These are phyloP conservation scores for Amblyjoppa fuscipennis DNA, from an alignment of 2,888 invertebrate genomes.

Conservation along the genomic window DNA sequence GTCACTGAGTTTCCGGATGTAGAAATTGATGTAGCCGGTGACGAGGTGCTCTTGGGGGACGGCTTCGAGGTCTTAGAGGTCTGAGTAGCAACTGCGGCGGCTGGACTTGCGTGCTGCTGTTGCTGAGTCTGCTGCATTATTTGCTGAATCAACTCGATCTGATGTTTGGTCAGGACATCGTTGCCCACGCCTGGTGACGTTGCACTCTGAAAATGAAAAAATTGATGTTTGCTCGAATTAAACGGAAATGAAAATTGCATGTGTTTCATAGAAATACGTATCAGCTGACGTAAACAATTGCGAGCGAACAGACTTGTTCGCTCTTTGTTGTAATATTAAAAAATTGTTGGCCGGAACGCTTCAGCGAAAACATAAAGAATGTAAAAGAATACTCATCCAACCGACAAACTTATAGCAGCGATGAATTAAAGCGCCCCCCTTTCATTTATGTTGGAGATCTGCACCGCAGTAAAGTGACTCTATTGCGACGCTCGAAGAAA, in stretches of 20 bases:
- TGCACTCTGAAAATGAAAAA: slow-evolving; percentile 83
- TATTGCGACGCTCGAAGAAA: background rate
- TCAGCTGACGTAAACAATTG: background rate
- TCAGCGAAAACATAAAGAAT: background rate
- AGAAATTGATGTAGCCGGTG: slow-evolving; percentile 75
- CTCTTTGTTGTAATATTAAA: background rate
- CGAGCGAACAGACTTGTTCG: background rate
- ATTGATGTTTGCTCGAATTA: slow-evolving; percentile 53
- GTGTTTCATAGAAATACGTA: background rate
- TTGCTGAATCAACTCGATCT: slow-evolving; percentile 91
- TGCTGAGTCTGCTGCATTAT: slow-evolving; percentile 91
- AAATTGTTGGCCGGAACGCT: background rate
- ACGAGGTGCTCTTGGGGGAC: slow-evolving; percentile 80
- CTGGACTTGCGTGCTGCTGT: slow-evolving; percentile 74
- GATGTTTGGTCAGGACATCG: slow-evolving; percentile 90
- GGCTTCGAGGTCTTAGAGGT: slow-evolving; percentile 83
- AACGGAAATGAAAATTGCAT: background rate
- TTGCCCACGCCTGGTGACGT: slow-evolving; percentile 86
- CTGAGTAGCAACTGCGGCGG: slow-evolving; percentile 83
- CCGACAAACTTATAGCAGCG: background rate
- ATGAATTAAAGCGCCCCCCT: background rate
- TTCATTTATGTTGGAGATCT: background rate
- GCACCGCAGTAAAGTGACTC: background rate
- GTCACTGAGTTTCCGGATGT: slow-evolving; percentile 77
- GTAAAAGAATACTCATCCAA: background rate